phyloP scores from a whole-genome alignment of 2,797 vertebrate genomes.

The Lindbergichthys nudifrons region DNA sequence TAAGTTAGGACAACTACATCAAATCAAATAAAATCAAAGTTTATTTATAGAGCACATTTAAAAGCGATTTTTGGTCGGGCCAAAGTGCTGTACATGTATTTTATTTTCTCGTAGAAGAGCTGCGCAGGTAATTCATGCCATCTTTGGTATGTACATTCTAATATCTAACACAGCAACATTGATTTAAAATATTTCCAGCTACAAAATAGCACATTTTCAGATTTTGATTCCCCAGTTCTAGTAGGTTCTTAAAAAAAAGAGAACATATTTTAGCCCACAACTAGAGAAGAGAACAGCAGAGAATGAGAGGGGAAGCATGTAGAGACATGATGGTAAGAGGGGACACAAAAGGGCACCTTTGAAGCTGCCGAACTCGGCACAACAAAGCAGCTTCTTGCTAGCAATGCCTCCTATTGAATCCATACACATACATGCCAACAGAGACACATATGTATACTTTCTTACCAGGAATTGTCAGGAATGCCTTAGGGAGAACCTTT shows the following conservation, averaged over 20 bases:
- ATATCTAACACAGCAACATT: neutral
- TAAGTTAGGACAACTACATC: neutral
- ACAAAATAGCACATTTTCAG: neutral
- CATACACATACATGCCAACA: conserved; percentile 7
- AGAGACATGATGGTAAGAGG: conserved; percentile 19
- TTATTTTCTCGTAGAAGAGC: no score
- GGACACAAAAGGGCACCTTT: conserved; percentile 51
- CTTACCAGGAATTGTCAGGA: conserved; percentile 18
- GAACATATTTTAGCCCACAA: conserved; percentile 28
- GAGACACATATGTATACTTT: neutral
- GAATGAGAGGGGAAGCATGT: conserved; percentile 18
- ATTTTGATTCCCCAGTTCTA: conserved; percentile 21
- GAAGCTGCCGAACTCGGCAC: conserved; percentile 35
- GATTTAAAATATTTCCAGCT: neutral
- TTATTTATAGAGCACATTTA: no score
- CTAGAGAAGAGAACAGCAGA: conserved; percentile 23
- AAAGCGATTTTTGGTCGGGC: no score
- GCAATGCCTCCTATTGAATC: conserved; percentile 31
- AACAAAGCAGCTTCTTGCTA: conserved; percentile 36
- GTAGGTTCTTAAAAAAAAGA: neutral
- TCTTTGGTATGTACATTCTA: no score
- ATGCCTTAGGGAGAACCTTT: conserved; percentile 11
- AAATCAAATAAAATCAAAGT: no score
- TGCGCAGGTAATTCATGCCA: no score
- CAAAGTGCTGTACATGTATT: no score